A percentile compares a stretch with the other conserved stretches of the same genome.
These are phyloP conservation scores for Rapana venosa DNA, from an alignment of 2,888 invertebrate species.

Conservation along the genomic window DNA sequence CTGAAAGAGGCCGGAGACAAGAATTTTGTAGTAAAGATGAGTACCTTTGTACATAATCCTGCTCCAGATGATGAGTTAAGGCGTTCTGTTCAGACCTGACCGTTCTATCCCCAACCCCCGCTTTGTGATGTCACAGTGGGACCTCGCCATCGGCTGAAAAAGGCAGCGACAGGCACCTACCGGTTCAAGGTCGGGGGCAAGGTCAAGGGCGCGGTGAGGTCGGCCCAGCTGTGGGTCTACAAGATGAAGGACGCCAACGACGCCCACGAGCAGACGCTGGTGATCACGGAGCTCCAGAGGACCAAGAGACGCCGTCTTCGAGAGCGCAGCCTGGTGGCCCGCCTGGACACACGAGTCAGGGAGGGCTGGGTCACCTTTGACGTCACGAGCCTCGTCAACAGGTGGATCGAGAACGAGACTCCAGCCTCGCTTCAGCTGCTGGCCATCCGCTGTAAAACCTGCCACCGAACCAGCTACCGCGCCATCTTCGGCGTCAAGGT, in stretches of 20 bases:
- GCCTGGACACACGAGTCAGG: conserved; percentile 61
- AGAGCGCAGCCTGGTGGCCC: conserved; percentile 58
- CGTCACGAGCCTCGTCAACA: conserved; percentile 57
- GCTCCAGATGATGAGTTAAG: too few species aligned
- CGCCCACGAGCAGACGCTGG: conserved; percentile 58
- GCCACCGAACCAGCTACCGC: conserved; percentile 58
- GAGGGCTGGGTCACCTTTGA: conserved; percentile 68
- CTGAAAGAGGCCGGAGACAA: not conserved
- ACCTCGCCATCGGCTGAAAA: conserved; percentile 55
- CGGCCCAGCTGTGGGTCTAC: conserved; percentile 68
- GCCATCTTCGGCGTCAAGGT: conserved; percentile 63
- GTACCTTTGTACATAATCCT: too few species aligned
- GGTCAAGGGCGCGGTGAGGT: conserved; percentile 56
- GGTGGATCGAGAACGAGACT: conserved; percentile 59
- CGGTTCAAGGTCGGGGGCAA: conserved; percentile 60
- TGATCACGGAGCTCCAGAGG: conserved; percentile 60
- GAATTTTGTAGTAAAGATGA: not conserved
- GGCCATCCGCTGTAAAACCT: conserved; percentile 64
- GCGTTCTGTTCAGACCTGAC: too few species aligned
- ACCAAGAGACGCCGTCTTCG: conserved; percentile 46
- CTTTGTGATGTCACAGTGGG: conserved; percentile 48
- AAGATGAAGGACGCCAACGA: conserved; percentile 66
- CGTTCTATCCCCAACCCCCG: not conserved
- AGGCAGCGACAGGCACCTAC: conserved; percentile 63
- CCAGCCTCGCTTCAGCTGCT: conserved; percentile 61